These are phyloP conservation scores for Tortrix viridana DNA, from an alignment of 2,888 invertebrate species.

Conservation along the genomic window DNA sequence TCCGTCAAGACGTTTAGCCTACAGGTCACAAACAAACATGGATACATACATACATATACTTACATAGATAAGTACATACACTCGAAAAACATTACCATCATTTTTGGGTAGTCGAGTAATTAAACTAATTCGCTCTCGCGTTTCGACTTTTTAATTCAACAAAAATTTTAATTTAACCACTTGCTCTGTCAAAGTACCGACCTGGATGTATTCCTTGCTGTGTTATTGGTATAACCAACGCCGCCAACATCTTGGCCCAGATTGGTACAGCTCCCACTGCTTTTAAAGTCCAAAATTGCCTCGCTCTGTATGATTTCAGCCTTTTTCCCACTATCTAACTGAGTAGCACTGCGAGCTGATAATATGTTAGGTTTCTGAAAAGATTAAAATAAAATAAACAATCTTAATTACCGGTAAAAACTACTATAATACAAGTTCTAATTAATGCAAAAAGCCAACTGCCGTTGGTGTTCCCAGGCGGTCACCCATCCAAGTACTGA, in stretches of 20 bases:
- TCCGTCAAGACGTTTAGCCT: no score
- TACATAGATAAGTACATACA: no score
- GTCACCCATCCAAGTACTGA: conserved; percentile 50
- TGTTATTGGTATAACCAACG: conserved; percentile 62
- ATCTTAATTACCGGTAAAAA: no score
- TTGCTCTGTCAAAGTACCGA: conserved; percentile 31
- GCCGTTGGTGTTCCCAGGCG: conserved; percentile 46
- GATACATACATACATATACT: no score
- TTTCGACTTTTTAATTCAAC: no score
- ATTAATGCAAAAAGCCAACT: conserved; percentile 42
- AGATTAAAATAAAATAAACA: background rate
- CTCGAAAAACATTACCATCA: no score
- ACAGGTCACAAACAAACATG: no score
- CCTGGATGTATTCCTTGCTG: conserved; percentile 63
- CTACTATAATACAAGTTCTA: no score
- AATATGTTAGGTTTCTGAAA: conserved; percentile 59
- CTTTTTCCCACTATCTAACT: conserved; percentile 52
- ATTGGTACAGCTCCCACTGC: conserved; percentile 69
- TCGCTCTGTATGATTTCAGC: conserved; percentile 37
- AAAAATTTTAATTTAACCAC: no score
- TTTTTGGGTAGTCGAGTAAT: no score
- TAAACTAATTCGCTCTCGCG: no score
- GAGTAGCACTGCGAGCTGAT: conserved; percentile 68
- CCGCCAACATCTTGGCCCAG: conserved; percentile 56
- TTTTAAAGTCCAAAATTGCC: conserved; percentile 51